Percentiles rank a stretch among this genome's conserved stretches.
phyloP scores from a whole-genome alignment of 2,888 invertebrate genomes.

The Apantesis nais region DNA sequence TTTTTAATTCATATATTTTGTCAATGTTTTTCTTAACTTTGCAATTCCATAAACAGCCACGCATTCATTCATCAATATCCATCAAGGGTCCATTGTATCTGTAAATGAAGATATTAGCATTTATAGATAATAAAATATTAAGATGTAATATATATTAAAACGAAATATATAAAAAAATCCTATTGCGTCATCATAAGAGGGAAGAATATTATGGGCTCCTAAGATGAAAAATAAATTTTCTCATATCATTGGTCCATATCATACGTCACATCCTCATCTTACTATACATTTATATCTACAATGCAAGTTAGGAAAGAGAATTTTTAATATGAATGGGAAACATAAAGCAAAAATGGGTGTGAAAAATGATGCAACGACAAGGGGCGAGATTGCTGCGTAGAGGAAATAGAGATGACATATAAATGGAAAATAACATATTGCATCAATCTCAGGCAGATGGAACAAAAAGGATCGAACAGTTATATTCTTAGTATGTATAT shows the following conservation, averaged over 20 bases:
- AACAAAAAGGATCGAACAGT: neutral
- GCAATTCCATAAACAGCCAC: neutral
- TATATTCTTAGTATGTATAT: neutral
- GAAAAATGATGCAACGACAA: conserved; percentile 3
- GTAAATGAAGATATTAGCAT: no score
- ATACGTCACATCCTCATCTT: neutral
- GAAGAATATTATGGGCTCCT: neutral
- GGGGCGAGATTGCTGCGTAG: neutral
- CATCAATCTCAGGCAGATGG: neutral
- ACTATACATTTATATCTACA: neutral
- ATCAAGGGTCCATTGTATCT: neutral
- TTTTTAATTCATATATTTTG: neutral
- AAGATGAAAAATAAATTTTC: neutral
- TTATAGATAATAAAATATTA: no score
- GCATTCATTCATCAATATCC: neutral
- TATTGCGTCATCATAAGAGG: neutral
- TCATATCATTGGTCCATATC: neutral
- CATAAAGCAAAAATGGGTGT: neutral
- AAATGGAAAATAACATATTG: neutral
- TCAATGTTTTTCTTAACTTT: neutral
- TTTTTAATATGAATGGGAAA: neutral
- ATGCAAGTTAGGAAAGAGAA: neutral
- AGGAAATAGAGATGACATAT: neutral
- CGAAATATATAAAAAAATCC: no score
- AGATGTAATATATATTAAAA: no score